Conservation (phyloP, 1,140 invertebrate genomes). For the Ceratina australensis region DNA sequence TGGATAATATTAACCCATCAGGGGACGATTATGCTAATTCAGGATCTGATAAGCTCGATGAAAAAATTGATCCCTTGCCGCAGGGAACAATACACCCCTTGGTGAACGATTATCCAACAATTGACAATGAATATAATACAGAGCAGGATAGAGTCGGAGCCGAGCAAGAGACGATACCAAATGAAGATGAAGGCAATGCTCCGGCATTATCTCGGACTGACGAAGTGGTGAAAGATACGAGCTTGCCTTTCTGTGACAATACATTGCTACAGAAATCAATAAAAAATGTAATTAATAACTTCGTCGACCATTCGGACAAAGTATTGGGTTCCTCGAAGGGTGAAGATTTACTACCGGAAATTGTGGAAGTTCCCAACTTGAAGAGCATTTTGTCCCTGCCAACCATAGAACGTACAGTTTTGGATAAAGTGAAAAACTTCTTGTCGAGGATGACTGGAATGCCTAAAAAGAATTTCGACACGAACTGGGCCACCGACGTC, state of each 20-base stretch:
- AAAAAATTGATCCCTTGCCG: neutral
- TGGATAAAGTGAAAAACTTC: conserved; percentile 57
- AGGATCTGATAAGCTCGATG: neutral
- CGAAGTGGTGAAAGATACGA: neutral
- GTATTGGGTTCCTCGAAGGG: conserved; percentile 29
- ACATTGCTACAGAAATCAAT: conserved; percentile 60
- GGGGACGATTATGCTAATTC: conserved; percentile 2
- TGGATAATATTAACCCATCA: conserved; percentile 9
- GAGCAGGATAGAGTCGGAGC: neutral
- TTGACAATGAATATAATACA: neutral
- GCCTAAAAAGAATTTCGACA: conserved; percentile 40
- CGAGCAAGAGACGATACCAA: neutral
- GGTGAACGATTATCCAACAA: neutral
- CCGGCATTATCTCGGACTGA: neutral
- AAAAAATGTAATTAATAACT: conserved; percentile 67
- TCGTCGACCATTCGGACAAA: conserved; percentile 48
- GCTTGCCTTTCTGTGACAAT: conserved; percentile 48
- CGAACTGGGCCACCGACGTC: conserved; percentile 10
- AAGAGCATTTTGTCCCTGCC: conserved; percentile 62
- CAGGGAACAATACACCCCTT: neutral
- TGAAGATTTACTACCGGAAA: conserved; percentile 59
- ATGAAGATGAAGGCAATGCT: neutral
- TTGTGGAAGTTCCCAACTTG: conserved; percentile 61
- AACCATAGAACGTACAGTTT: conserved; percentile 62
- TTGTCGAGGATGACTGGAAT: conserved; percentile 46